Evolutionary conservation across 2,797 vertebrate genomes (phyloP).

Genomic region (Notoglanidium macrostoma): DNA sequence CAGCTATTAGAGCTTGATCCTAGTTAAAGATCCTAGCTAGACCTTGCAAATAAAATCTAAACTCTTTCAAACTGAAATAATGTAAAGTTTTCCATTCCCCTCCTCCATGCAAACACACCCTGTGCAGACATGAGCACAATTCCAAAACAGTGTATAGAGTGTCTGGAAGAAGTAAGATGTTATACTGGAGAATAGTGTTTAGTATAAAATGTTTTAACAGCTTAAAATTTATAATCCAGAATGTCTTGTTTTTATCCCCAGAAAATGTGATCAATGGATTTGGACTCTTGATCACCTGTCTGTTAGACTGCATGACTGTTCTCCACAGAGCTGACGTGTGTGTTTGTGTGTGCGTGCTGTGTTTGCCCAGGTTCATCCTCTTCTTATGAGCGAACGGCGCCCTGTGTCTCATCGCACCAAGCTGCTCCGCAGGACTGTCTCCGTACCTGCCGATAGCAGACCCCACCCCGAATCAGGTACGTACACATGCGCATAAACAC

Average conservation of each 20-base stretch:
- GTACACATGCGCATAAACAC: not conserved
- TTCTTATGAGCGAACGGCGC: slow-evolving; percentile 79
- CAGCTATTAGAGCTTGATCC: not conserved
- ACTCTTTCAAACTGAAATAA: not conserved
- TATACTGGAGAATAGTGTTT: not conserved
- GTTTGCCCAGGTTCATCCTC: slow-evolving; percentile 72
- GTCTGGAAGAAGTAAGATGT: not conserved
- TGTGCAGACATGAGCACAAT: not conserved
- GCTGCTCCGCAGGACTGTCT: slow-evolving; percentile 79
- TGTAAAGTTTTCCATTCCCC: not conserved
- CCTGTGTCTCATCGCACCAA: slow-evolving; percentile 76
- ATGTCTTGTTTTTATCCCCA: not conserved
- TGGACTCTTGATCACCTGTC: not conserved
- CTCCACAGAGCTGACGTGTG: not conserved
- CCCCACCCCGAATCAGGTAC: slow-evolving; percentile 79
- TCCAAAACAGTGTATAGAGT: not conserved
- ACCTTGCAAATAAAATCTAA: not conserved
- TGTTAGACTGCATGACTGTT: not conserved
- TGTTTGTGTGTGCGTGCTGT: not conserved
- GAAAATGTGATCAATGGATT: not conserved
- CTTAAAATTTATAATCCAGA: not conserved
- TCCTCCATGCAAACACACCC: not conserved
- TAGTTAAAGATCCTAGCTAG: not conserved
- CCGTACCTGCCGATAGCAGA: slow-evolving; percentile 80
- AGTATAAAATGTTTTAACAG: not conserved